phyloP scores from a whole-genome alignment of 1,140 invertebrate genomes.

The Nephila pilipes region DNA sequence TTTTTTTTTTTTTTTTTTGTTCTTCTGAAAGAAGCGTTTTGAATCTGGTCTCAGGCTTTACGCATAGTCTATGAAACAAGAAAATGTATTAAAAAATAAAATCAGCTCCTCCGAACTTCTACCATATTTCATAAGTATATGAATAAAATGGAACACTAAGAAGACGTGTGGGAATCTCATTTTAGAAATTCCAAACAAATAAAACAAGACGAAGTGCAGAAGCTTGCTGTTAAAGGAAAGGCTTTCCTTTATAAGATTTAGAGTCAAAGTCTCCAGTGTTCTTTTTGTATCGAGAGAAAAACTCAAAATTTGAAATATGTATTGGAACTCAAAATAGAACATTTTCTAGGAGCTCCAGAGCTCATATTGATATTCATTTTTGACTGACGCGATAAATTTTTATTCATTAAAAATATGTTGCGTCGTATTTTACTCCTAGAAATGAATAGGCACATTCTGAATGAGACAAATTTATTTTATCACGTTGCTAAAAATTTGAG shows the following conservation, averaged over 20 bases:
- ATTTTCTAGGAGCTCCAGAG: background rate
- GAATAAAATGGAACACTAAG: background rate
- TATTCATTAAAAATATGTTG: background rate
- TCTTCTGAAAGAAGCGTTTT: background rate
- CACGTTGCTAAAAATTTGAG: too few species aligned
- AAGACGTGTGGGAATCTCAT: background rate
- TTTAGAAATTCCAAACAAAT: background rate
- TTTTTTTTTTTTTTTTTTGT: background rate
- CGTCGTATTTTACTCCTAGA: too few species aligned
- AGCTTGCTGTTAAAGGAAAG: background rate
- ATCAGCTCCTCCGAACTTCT: background rate
- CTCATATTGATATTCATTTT: background rate
- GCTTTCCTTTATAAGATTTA: background rate
- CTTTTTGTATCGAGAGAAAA: background rate
- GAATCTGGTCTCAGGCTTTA: background rate
- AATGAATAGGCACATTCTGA: too few species aligned
- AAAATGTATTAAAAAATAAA: conserved; percentile 14
- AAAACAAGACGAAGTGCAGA: background rate
- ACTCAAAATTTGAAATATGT: background rate
- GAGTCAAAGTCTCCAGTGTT: background rate
- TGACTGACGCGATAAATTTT: background rate
- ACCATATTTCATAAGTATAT: conserved; percentile 7
- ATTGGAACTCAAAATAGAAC: background rate
- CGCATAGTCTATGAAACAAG: conserved; percentile 8
- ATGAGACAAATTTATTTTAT: too few species aligned